These are phyloP conservation scores for western clawed frog (Xenopus tropicalis) DNA, from an alignment of 2,113 vertebrate genomes.

Conservation along the genomic window UCB_Xtro_10.0 CM004446.2:126689001-126689500, in stretches of 20 bases:
- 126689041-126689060: too few species aligned
- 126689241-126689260: neutral
- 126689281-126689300: neutral
- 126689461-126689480: neutral
- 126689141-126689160: neutral
- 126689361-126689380: neutral
- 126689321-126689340: neutral
- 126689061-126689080: too few species aligned
- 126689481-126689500: neutral
- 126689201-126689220: neutral
- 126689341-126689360: neutral
- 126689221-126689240: neutral
- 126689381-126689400: neutral
- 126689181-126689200: neutral
- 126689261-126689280: neutral
- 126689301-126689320: neutral
- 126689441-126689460: too few species aligned
- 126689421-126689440: too few species aligned
- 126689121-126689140: neutral
- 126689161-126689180: constrained; percentile 13
- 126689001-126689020: too few species aligned
- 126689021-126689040: too few species aligned
- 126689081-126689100: neutral
- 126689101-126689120: neutral
- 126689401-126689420: too few species aligned